A percentile compares a stretch with the other conserved stretches of the same genome.
Evolutionary conservation across 2,113 vertebrate species (phyloP).

Genomic region (Oreochromis tanganicae): DNA sequence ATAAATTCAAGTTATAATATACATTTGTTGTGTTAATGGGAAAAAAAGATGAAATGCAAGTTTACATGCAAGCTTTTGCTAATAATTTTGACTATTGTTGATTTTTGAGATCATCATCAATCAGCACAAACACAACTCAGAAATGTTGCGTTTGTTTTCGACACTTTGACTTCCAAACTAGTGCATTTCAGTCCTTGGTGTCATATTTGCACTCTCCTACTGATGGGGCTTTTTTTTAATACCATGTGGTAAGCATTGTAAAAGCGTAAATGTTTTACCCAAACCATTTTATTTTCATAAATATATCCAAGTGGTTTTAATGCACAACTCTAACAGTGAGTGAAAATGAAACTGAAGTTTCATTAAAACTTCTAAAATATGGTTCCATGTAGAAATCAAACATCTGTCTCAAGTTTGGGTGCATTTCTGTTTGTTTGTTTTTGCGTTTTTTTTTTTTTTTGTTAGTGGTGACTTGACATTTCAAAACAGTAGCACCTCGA

Average conservation of each 20-base stretch:
- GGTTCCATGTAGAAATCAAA: not conserved
- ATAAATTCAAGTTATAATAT: not conserved
- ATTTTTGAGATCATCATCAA: not conserved
- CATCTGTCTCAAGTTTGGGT: not conserved
- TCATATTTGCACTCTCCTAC: not conserved
- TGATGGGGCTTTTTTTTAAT: not conserved
- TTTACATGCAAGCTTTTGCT: not conserved
- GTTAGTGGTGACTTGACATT: not conserved
- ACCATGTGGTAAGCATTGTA: not conserved
- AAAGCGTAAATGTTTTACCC: not conserved
- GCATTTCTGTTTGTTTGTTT: not conserved
- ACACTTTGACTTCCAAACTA: not conserved
- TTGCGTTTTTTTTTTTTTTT: not conserved
- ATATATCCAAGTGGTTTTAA: not conserved
- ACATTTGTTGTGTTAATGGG: not conserved
- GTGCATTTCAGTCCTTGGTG: not conserved
- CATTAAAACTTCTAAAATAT: not conserved
- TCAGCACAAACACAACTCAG: not conserved
- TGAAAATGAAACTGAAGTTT: not conserved
- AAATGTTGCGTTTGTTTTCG: not conserved
- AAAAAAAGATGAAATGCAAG: not conserved
- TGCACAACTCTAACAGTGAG: not conserved
- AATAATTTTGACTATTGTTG: not conserved
- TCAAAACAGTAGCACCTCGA: not conserved
- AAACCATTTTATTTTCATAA: not conserved